Evolutionary conservation across 2,888 invertebrate genomes (phyloP).

Genomic region (Achlya flavicornis): DNA sequence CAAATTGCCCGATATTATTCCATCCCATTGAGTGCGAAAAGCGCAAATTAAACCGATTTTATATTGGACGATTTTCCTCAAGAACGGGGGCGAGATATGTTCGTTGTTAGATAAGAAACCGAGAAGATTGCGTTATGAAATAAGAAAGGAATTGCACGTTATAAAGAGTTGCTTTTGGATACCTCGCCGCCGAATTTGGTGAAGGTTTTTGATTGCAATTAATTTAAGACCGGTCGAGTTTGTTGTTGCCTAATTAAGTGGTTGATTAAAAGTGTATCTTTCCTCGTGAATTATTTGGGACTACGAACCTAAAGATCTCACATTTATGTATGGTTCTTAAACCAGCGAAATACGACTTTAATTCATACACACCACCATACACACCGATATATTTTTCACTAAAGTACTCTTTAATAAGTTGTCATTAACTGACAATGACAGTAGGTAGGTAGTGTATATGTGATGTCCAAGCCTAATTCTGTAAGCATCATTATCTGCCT

Average conservation of each 20-base stretch:
- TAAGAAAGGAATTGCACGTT: constrained; percentile 80
- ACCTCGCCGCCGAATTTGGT: constrained; percentile 53
- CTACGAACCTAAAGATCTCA: background rate
- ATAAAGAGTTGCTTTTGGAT: constrained; percentile 76
- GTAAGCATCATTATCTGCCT: too few relatives aligned
- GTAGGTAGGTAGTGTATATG: too few relatives aligned
- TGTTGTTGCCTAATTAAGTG: constrained; percentile 33
- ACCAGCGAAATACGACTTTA: too few relatives aligned
- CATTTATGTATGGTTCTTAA: background rate
- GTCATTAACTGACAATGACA: too few relatives aligned
- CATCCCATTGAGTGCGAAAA: constrained; percentile 84
- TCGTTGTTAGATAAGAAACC: constrained; percentile 79
- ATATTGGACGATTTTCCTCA: constrained; percentile 83
- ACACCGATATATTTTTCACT: too few relatives aligned
- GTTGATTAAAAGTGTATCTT: constrained; percentile 36
- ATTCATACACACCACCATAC: too few relatives aligned
- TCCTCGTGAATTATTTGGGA: background rate
- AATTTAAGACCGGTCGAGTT: constrained; percentile 41
- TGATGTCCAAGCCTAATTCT: too few relatives aligned
- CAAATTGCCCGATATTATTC: constrained; percentile 84
- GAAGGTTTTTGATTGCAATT: constrained; percentile 59
- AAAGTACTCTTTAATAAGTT: too few relatives aligned
- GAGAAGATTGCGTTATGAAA: constrained; percentile 83
- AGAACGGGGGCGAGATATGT: constrained; percentile 81
- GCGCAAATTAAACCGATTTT: constrained; percentile 85